Evolutionary conservation across 2,888 invertebrate species (phyloP), one percentile per base, ranked within the genome.

Genomic region (Ametastegia equiseti): DNA sequence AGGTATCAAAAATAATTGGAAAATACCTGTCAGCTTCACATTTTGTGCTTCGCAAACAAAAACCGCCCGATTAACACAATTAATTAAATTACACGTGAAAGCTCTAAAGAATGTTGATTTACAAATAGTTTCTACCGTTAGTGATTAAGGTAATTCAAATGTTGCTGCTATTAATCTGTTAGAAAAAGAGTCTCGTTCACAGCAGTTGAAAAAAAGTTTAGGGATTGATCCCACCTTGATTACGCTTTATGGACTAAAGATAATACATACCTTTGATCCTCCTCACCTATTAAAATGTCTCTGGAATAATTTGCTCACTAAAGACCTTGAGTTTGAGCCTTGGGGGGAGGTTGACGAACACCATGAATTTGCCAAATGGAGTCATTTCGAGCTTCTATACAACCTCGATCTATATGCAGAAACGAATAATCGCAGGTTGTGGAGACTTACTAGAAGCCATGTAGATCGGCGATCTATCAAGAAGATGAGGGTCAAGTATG

Each of bases 21-120:
- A 81, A 75, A 67, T 83, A 6, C 83, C 83, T 13, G 11, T 83
- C 19, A 73, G 73, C 9, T 83, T 57, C 19, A 75, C 19, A 54
- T 84, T 83, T 65, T 82, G 84, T 36, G 45, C 65, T 27, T 57
- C 50, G 39, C 80, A 79, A 65, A 83, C 82, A 3, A 82, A 75
- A 71, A 57, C 39, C 27, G 69, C 30, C 9, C 81, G 82, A 54
- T 23, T 84, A n/a, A 45, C 57, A 7, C 7, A 39, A 19, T 82
- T 69, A n/a, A 82, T 84, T 0, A 81, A 82, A 57, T 11, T 54
- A 45, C 54, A 80, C 11, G 39, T 81, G 7, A 57, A 67, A 60
- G 23, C 42, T 42, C 30, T 80, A 5, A 69, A 19, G 30, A 15
- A 80, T 30, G 69, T 42, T 67, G 81, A 82, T 5, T 77, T 82